Conservation (phyloP, 2,113 vertebrate species). For the Typhlomys cinereus region DNA sequence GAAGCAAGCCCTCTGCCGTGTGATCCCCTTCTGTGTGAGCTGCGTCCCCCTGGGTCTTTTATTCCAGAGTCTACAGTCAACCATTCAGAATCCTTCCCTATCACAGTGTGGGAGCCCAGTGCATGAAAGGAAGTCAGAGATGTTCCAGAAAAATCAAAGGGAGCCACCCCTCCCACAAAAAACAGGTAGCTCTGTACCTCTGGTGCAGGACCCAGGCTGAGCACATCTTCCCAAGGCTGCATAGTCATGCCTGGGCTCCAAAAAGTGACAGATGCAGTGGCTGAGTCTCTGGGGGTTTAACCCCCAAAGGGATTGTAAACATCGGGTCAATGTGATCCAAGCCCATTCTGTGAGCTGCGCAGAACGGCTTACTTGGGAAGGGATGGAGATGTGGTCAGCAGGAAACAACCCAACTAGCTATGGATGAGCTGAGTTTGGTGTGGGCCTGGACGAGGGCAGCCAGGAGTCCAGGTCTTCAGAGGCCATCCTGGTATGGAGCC, state of each 20-base stretch:
- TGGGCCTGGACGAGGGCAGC: neutral
- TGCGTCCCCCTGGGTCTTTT: accelerated
- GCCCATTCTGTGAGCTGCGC: accelerated
- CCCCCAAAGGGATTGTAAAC: neutral
- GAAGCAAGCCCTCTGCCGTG: neutral
- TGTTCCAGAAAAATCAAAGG: neutral
- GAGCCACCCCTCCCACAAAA: neutral
- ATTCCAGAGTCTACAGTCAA: accelerated
- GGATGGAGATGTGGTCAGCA: neutral
- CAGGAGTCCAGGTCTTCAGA: neutral
- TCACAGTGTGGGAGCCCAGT: neutral
- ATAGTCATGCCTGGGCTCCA: accelerated
- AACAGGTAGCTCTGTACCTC: neutral
- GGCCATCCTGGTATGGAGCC: neutral
- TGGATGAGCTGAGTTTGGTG: accelerated
- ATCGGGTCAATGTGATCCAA: accelerated
- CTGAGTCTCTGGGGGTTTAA: neutral
- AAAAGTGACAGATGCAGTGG: neutral
- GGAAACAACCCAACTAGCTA: neutral
- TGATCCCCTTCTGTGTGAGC: accelerated
- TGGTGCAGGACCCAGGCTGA: accelerated
- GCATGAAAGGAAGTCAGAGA: accelerated
- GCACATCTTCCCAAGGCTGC: neutral
- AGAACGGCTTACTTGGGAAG: no score
- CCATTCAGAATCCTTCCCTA: neutral